Base-by-base conservation (phyloP, 2,113 vertebrate species). In the Sinocyclocheilus anshuiensis region DNA sequence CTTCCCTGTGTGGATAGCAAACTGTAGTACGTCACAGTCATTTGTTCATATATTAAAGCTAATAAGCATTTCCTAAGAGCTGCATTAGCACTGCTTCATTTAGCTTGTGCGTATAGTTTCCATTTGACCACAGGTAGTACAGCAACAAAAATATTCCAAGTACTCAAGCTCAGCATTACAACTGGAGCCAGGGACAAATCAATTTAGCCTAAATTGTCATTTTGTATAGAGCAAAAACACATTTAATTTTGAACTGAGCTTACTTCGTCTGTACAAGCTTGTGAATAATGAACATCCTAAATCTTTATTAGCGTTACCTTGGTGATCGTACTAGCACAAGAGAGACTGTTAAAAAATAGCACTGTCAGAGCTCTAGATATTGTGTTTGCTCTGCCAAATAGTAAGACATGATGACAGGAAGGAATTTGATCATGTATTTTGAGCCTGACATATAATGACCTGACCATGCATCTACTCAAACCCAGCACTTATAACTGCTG, bases 371-470 rank as follows among this genome's bases (percentile, higher is more conserved):
- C 50, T 84, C 71, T 29, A 45, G 50, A 72, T 65, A 69, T 86
- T 84, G 67, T 84, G 15, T 79, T 72, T 72, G 75, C 24, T 87
- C 81, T 39, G 79, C 75, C 80, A 82, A 87, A 77, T 39, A 76
- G 48, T 87, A 69, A 87, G 63, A 77, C 72, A 83, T 55, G 69
- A 65, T 77, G 80, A 83, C 71, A 81, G 59, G 48, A 84, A 74
- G 69, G 82, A 84, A 84, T 84, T 76, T 83, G 50, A 59, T 80
- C 29, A 50, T 84, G 71, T 78, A 84, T 65, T 81, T 61, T 81
- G 69, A 86, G 86, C 36, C 45, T 53, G 53, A 75, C 78, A 45
- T 86, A 74, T 81, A 83, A 45, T 48, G 76, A 83, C 39, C 65
- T 78, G 29, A 86, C 61, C 59, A 55, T 77, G 80, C 69, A 57